A percentile compares a stretch with the other conserved stretches of the same genome.
Evolutionary conservation across 2,797 vertebrate species (phyloP).

Genomic region (Danio tinwini): DNA sequence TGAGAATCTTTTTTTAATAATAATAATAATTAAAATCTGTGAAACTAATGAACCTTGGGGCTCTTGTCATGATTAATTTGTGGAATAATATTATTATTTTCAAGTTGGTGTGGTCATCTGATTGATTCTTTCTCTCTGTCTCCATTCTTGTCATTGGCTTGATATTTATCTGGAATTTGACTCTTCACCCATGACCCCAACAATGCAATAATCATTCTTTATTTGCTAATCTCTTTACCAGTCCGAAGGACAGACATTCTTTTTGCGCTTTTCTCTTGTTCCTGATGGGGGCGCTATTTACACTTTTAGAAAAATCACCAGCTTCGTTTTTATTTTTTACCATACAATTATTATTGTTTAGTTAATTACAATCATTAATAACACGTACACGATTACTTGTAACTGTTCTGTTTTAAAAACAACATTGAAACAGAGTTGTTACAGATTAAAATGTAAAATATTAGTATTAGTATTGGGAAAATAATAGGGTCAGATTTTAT

Average conservation of each 20-base stretch:
- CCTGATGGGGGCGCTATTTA: constrained; percentile 1
- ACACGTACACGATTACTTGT: too few relatives aligned
- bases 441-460: too few relatives aligned
- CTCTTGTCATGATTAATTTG: background rate
- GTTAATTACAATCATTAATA: too few relatives aligned
- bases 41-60: constrained; percentile 33
- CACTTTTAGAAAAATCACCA: too few relatives aligned
- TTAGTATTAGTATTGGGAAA: too few relatives aligned
- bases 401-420: too few relatives aligned
- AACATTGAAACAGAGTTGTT: too few relatives aligned
- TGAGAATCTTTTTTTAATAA: background rate
- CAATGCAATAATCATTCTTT: constrained; percentile 25
- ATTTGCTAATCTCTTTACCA: constrained; percentile 27
- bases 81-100: background rate
- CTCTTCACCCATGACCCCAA: constrained; percentile 43
- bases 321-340: too few relatives aligned
- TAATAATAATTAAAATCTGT: constrained; percentile 34
- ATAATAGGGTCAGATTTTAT: too few relatives aligned
- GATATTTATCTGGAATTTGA: constrained; percentile 31
- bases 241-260: background rate
- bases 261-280: constrained; percentile 1
- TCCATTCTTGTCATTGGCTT: background rate
- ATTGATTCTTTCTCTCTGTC: constrained; percentile 10
- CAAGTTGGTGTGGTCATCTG: background rate
- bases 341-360: too few relatives aligned